Evolutionary conservation across 2,113 vertebrate species (phyloP).

Genomic region (Myotis brandtii): DNA sequence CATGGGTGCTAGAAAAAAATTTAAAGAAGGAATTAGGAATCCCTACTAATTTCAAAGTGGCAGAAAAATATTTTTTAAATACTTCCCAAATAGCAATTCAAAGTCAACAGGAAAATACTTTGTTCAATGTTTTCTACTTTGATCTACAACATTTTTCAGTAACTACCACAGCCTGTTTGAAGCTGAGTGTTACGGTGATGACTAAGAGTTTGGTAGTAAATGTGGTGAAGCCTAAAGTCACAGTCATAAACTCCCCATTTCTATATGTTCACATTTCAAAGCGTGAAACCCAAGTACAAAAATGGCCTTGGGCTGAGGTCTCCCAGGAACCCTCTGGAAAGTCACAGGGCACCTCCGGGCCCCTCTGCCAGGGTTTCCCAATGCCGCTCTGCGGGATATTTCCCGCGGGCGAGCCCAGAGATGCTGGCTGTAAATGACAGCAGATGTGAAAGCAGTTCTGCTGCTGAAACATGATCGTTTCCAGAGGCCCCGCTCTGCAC

Average conservation of each 20-base stretch:
- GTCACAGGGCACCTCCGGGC: neutral
- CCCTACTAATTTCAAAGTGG: neutral
- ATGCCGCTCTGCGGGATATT: constrained; percentile 69
- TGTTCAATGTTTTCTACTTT: constrained; percentile 7
- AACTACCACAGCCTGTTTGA: neutral
- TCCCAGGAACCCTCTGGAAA: constrained; percentile 31
- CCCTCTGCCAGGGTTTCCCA: constrained; percentile 61
- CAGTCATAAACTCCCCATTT: neutral
- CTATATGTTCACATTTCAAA: constrained; percentile 35
- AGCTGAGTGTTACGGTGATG: neutral
- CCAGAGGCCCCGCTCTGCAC: constrained; percentile 71
- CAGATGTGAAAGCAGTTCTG: constrained; percentile 74
- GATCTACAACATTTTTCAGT: constrained; percentile 2
- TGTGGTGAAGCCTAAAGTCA: neutral
- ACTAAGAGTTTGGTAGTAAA: neutral
- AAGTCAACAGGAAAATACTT: constrained; percentile 16
- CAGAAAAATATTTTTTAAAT: neutral
- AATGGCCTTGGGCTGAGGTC: constrained; percentile 1
- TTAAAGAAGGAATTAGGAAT: neutral
- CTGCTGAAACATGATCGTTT: constrained; percentile 78
- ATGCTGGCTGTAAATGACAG: constrained; percentile 72
- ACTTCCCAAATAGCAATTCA: neutral
- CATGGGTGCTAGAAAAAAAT: neutral
- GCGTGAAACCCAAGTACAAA: constrained; percentile 31
- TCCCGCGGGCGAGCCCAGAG: constrained; percentile 74